These are phyloP conservation scores for Pycnonotus jocosus DNA, from an alignment of 2,113 vertebrate species.

Conservation along the genomic window DNA sequence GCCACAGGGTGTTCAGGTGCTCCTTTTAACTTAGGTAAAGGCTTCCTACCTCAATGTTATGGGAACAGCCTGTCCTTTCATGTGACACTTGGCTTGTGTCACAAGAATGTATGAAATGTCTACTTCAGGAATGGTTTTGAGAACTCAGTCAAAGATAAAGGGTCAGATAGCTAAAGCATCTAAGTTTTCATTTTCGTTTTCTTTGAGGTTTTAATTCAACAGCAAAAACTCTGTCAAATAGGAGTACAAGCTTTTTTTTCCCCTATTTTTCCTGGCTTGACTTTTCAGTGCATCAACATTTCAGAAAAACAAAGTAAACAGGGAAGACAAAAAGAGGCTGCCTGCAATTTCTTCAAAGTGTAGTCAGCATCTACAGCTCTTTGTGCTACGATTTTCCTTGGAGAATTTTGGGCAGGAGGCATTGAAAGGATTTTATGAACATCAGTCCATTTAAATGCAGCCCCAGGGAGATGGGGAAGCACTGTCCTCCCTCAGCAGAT, in stretches of 20 bases:
- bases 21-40: not conserved
- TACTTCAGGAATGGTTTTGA: not conserved
- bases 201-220: not conserved
- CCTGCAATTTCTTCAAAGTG: not conserved
- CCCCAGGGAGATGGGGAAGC: not conserved
- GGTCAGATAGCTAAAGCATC: not conserved
- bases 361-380: not conserved
- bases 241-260: not conserved
- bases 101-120: not conserved
- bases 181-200: not conserved
- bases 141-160: not conserved
- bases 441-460: not conserved
- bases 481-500: not conserved
- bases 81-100: not conserved
- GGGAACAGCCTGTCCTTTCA: not conserved
- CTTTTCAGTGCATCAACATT: not conserved
- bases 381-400: not conserved
- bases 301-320: not conserved
- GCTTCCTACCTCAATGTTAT: not conserved
- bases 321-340: not conserved
- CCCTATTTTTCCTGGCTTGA: not conserved
- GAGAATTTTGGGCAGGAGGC: not conserved
- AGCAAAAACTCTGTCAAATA: not conserved
- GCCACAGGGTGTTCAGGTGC: not conserved
- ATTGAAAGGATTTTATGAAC: not conserved